A percentile compares a stretch with the other conserved stretches of the same genome.
These are phyloP conservation scores for Myzus persicae DNA, from an alignment of 1,140 invertebrate genomes.

Conservation along the genomic window DNA sequence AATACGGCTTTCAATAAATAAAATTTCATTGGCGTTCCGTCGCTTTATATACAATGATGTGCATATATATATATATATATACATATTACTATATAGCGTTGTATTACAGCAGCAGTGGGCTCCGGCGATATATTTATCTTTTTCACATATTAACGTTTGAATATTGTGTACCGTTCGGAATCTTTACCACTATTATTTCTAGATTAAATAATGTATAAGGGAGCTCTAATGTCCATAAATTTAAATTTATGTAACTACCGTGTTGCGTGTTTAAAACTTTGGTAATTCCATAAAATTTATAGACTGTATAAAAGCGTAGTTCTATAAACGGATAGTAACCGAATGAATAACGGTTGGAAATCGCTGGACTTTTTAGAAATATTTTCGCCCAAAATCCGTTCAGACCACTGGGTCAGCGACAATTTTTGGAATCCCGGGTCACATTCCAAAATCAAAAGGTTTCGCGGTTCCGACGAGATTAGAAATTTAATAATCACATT, in stretches of 20 bases:
- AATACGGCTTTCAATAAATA: background rate
- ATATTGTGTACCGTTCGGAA: background rate
- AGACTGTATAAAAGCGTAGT: background rate
- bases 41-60: background rate
- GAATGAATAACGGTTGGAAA: background rate
- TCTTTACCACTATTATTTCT: background rate
- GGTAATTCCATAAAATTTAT: slow-evolving; percentile 31
- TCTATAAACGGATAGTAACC: background rate
- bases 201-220: slow-evolving; percentile 1
- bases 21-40: background rate
- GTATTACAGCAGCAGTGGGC: background rate
- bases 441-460: background rate
- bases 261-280: slow-evolving; percentile 43
- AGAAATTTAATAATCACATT: too few species aligned
- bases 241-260: slow-evolving; percentile 16
- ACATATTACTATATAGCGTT: background rate
- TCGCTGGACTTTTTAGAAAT: background rate
- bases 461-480: too few species aligned
- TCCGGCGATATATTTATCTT: background rate
- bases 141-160: slow-evolving; percentile 12
- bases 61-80: background rate
- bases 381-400: background rate
- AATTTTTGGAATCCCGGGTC: background rate
- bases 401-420: background rate
- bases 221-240: slow-evolving; percentile 32